Evolutionary conservation across 2,113 vertebrate species (phyloP).

Genomic region (Melanerpes formicivorus): DNA sequence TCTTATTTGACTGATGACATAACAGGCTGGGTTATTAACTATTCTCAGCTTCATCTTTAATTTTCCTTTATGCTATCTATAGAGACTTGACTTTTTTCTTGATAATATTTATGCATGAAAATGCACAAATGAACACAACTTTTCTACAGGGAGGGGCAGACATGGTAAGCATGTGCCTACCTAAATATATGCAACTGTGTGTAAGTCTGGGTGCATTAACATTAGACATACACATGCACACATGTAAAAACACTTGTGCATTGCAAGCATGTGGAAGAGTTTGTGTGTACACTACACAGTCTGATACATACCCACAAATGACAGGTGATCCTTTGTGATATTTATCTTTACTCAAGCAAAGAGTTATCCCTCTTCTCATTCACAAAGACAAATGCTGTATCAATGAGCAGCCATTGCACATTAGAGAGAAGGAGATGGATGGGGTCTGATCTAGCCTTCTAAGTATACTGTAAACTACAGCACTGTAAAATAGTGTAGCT

Average conservation of each 20-base stretch:
- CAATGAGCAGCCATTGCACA: background rate
- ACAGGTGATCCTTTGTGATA: background rate
- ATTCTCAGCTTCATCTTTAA: background rate
- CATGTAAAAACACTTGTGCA: background rate
- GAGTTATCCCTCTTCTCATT: slow-evolving; percentile 48
- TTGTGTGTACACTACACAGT: background rate
- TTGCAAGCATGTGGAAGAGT: fast-evolving
- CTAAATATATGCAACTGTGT: background rate
- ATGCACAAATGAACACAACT: background rate
- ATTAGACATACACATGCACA: background rate
- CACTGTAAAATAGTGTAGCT: background rate
- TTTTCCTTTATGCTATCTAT: background rate
- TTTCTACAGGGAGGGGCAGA: background rate
- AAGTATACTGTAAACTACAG: background rate
- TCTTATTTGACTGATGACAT: background rate
- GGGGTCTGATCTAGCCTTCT: slow-evolving; percentile 13
- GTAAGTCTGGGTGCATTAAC: background rate
- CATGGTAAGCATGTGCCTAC: background rate
- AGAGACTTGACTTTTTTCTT: background rate
- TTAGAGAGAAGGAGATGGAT: slow-evolving; percentile 42
- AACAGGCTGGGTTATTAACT: slow-evolving; percentile 9
- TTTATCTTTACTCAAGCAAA: slow-evolving; percentile 36
- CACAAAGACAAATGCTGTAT: slow-evolving; percentile 59
- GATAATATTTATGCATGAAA: background rate
- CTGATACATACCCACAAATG: background rate